phyloP scores from a whole-genome alignment of 2,113 vertebrate species.

The Stigmatopora argus region DNA sequence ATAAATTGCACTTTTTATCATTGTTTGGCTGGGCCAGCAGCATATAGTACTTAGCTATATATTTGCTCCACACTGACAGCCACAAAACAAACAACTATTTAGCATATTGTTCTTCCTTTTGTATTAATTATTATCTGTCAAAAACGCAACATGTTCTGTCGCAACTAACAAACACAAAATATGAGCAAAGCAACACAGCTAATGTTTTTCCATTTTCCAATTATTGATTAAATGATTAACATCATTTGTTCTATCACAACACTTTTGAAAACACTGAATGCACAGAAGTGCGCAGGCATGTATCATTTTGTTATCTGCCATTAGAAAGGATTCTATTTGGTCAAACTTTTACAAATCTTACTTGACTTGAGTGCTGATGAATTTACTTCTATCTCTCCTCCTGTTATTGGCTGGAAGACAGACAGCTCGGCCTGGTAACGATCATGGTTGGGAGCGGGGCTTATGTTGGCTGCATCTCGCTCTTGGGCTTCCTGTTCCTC shows the following conservation, averaged over 20 bases:
- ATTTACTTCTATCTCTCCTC: constrained; percentile 96
- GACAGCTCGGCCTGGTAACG: constrained; percentile 82
- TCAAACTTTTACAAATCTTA: constrained; percentile 48
- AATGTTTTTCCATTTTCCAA: background rate
- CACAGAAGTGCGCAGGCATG: no score
- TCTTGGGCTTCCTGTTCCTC: constrained; percentile 84
- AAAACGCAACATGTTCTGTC: no score
- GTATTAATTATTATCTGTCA: no score
- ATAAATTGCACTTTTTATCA: no score
- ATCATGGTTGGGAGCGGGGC: constrained; percentile 75
- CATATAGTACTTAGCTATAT: no score
- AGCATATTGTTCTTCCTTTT: no score
- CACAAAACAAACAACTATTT: no score
- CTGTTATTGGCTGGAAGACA: constrained; percentile 81
- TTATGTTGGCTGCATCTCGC: constrained; percentile 62
- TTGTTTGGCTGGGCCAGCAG: no score
- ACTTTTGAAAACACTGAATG: background rate
- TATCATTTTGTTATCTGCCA: no score
- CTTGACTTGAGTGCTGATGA: constrained; percentile 87
- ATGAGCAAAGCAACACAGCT: background rate
- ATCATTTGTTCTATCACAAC: background rate
- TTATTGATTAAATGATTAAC: background rate
- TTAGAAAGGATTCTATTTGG: background rate
- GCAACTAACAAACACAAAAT: background rate
- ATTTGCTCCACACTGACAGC: no score